A percentile compares a stretch with the other conserved stretches of the same genome.
Evolutionary conservation across 2,113 vertebrate species (phyloP).

Genomic region (Apistogramma diplotaenia): DNA sequence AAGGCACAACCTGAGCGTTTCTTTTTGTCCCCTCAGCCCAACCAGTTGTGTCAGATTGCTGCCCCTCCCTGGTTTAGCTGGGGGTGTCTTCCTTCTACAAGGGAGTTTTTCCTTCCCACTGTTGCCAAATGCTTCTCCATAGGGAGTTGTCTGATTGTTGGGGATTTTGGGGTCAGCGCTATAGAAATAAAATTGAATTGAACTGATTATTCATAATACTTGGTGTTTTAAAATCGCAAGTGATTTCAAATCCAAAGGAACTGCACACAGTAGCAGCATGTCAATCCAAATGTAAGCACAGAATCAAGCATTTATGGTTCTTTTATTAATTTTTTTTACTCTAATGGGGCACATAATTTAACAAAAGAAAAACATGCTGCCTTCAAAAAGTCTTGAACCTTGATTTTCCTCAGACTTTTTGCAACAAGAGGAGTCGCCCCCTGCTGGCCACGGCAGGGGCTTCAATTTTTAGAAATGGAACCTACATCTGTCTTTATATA

Average conservation of each 20-base stretch:
- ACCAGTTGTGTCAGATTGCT: background rate
- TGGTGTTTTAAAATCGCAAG: background rate
- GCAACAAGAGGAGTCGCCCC: background rate
- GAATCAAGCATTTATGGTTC: background rate
- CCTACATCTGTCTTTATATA: background rate
- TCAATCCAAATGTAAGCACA: background rate
- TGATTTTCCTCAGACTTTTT: background rate
- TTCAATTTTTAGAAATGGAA: background rate
- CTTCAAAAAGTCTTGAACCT: background rate
- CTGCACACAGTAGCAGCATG: background rate
- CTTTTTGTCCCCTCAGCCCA: background rate
- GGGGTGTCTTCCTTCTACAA: background rate
- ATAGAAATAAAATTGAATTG: background rate
- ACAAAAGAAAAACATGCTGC: background rate
- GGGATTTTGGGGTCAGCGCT: too few species aligned
- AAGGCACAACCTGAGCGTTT: background rate
- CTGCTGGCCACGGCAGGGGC: rapidly evolving
- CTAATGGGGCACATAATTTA: background rate
- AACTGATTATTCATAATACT: background rate
- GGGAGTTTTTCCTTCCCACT: background rate
- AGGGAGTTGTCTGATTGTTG: background rate
- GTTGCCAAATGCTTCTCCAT: background rate
- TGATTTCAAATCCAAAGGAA: background rate
- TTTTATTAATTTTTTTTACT: too few species aligned
- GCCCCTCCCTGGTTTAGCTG: background rate